These are phyloP conservation scores for Stenodema calcarata DNA, from an alignment of 2,888 invertebrate species.

Conservation along the genomic window DNA sequence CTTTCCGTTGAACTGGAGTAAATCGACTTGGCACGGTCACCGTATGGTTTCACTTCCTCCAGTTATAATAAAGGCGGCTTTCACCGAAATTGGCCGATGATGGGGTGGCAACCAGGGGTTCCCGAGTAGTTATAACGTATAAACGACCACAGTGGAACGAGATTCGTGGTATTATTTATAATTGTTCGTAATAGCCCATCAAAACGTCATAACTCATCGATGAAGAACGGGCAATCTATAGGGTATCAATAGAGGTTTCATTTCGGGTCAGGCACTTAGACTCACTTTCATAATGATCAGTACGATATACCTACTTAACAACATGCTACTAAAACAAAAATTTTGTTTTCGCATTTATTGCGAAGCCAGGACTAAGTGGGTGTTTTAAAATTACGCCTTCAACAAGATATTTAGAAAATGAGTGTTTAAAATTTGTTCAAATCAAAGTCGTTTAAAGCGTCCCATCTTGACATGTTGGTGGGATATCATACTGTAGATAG, in stretches of 20 bases:
- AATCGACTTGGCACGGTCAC: neutral
- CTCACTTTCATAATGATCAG: neutral
- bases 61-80: neutral
- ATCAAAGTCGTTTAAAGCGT: too few relatives aligned
- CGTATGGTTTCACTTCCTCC: neutral
- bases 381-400: too few relatives aligned
- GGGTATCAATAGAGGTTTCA: neutral
- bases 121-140: neutral
- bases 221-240: neutral
- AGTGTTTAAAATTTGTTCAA: too few relatives aligned
- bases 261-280: neutral
- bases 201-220: neutral
- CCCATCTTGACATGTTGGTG: too few relatives aligned
- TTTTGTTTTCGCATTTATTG: too few relatives aligned
- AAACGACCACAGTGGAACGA: neutral
- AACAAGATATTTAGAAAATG: too few relatives aligned
- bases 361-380: too few relatives aligned
- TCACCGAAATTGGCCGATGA: neutral
- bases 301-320: too few relatives aligned
- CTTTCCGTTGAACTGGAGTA: neutral
- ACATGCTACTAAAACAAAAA: too few relatives aligned
- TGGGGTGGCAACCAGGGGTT: neutral
- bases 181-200: neutral
- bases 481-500: too few relatives aligned
- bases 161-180: neutral